Conservation (phyloP, 2,113 vertebrate genomes). For the Barbus barbus region DNA sequence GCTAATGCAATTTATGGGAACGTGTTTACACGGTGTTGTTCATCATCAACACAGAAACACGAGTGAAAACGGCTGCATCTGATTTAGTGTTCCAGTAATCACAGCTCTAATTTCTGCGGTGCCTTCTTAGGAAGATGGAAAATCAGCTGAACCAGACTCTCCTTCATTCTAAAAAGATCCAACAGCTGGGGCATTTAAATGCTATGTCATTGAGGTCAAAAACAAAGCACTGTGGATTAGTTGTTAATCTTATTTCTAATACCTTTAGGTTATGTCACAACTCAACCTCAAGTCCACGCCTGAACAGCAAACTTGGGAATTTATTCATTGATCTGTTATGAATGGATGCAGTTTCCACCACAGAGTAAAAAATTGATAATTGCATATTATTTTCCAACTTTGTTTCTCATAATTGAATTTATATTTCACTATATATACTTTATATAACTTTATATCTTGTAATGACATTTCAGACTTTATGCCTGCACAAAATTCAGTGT, state of each 20-base stretch:
- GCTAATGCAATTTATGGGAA: not conserved
- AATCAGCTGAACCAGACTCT: slow-evolving; percentile 14
- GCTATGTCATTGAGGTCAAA: slow-evolving; percentile 14
- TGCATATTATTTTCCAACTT: too few species aligned
- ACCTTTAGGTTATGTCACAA: slow-evolving; percentile 34
- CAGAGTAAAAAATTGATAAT: not conserved
- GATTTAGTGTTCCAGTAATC: slow-evolving; percentile 35
- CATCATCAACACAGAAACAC: not conserved
- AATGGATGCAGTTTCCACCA: not conserved
- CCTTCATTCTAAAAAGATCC: slow-evolving; percentile 14
- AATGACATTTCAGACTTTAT: too few species aligned
- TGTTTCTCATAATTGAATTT: not conserved
- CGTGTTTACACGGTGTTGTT: slow-evolving; percentile 10
- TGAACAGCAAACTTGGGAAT: not conserved
- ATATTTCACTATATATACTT: not conserved
- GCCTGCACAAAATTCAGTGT: too few species aligned
- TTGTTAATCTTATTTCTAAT: slow-evolving; percentile 61
- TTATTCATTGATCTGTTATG: not conserved
- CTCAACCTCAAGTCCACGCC: not conserved
- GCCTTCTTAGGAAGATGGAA: slow-evolving; percentile 25
- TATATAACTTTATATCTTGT: too few species aligned
- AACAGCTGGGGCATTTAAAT: slow-evolving; percentile 23
- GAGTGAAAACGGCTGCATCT: slow-evolving; percentile 5
- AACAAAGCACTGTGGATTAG: slow-evolving; percentile 58
- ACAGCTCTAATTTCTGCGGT: slow-evolving; percentile 34